phyloP scores from a whole-genome alignment of 2,113 vertebrate species.

The Amphilophus citrinellus region DNA sequence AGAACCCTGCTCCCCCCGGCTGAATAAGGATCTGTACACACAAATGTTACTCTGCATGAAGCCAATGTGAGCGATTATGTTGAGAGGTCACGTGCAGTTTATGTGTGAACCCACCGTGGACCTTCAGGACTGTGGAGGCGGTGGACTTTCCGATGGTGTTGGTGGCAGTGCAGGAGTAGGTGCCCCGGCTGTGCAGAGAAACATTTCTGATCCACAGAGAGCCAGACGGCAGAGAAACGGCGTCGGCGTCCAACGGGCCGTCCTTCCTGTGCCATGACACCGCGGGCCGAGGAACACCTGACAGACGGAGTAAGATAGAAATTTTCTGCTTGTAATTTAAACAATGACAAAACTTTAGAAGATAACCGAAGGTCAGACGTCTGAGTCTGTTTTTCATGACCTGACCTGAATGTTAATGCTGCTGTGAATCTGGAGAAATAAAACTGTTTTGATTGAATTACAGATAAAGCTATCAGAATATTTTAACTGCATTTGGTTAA shows the following conservation, averaged over 20 bases:
- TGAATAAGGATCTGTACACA: background rate
- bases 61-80: background rate
- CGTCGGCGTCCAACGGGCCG: conserved; percentile 49
- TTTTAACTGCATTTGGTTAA: background rate
- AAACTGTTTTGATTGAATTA: no score
- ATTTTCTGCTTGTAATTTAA: no score
- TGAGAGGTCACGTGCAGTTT: background rate
- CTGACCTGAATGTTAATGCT: background rate
- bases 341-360: background rate
- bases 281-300: conserved; percentile 86
- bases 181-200: conserved; percentile 81
- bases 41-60: background rate
- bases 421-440: background rate
- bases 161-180: conserved; percentile 84
- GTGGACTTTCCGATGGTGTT: conserved; percentile 84
- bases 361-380: background rate
- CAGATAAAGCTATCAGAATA: background rate
- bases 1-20: conserved; percentile 51
- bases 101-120: conserved; percentile 78
- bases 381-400: no score
- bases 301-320: background rate
- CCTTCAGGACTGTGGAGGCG: conserved; percentile 76
- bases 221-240: conserved; percentile 78
- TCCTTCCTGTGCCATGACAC: conserved; percentile 85
- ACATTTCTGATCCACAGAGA: conserved; percentile 86